These are phyloP conservation scores for Lutjanus argentimaculatus DNA, from an alignment of 2,797 vertebrate genomes.

Conservation along the genomic window DNA sequence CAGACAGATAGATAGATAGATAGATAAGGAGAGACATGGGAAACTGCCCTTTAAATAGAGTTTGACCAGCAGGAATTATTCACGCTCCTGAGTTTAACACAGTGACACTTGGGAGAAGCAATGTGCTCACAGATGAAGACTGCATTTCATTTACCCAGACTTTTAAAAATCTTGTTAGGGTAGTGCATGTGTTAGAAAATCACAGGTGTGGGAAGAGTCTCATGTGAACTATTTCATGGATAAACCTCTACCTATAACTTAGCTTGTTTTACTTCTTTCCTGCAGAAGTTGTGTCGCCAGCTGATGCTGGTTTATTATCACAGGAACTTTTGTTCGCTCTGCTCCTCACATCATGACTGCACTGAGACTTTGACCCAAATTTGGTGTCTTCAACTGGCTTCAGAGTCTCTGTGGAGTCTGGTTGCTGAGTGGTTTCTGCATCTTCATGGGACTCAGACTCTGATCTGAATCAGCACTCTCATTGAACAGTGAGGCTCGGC, in stretches of 20 bases:
- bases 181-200: constrained; percentile 47
- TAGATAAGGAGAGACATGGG: constrained; percentile 12
- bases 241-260: constrained; percentile 7
- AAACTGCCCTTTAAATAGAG: constrained; percentile 39
- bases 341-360: constrained; percentile 36
- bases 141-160: constrained; percentile 25
- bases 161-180: constrained; percentile 13
- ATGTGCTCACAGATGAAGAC: constrained; percentile 41
- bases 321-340: constrained; percentile 42
- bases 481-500: constrained; percentile 57
- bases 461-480: constrained; percentile 54
- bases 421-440: constrained; percentile 16
- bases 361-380: constrained; percentile 47
- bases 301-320: constrained; percentile 35
- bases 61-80: constrained; percentile 27
- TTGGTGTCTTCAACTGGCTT: constrained; percentile 19
- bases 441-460: constrained; percentile 38
- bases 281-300: constrained; percentile 28
- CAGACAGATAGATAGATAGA: constrained; percentile 29
- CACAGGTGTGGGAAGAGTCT: constrained; percentile 19
- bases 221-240: constrained; percentile 7
- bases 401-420: constrained; percentile 33
- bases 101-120: constrained; percentile 59
- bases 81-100: constrained; percentile 67
- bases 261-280: constrained; percentile 37